Percentiles rank a stretch among this genome's conserved stretches.
Evolutionary conservation across 2,797 vertebrate genomes (phyloP).

Genomic region (Petrocephalus sullivani): DNA sequence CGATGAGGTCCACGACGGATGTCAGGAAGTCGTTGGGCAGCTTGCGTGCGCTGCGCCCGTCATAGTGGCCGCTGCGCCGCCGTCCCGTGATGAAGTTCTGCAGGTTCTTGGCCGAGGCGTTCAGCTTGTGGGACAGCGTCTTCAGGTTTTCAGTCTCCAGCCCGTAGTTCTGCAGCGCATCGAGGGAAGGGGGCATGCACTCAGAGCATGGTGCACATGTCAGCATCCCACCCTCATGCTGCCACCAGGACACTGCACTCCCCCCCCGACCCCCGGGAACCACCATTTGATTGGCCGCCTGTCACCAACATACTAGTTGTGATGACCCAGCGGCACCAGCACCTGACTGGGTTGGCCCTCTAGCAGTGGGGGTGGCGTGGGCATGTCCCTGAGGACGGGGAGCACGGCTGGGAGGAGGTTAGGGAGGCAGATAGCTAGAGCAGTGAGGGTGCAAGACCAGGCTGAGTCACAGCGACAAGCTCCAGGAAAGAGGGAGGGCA

Average conservation of each 20-base stretch:
- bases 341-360: not conserved
- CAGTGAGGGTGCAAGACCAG: not conserved
- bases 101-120: conserved; percentile 97
- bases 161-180: conserved; percentile 81
- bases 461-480: not conserved
- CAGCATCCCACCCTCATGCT: not conserved
- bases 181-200: conserved; percentile 22
- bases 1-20: conserved; percentile 95
- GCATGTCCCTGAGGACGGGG: not conserved
- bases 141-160: conserved; percentile 97
- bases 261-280: not conserved
- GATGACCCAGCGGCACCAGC: not conserved
- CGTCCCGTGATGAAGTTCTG: conserved; percentile 97
- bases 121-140: conserved; percentile 94
- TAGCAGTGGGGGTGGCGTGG: not conserved
- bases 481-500: not conserved
- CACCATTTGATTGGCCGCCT: not conserved
- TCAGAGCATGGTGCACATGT: not conserved
- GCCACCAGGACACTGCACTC: not conserved
- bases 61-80: conserved; percentile 90
- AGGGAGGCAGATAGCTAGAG: conserved; percentile 1
- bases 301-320: not conserved
- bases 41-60: conserved; percentile 86
- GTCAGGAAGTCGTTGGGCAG: conserved; percentile 96
- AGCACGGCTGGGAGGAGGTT: not conserved